Evolutionary conservation across 2,113 vertebrate species (phyloP).

Genomic region (Myodes glareolus): DNA sequence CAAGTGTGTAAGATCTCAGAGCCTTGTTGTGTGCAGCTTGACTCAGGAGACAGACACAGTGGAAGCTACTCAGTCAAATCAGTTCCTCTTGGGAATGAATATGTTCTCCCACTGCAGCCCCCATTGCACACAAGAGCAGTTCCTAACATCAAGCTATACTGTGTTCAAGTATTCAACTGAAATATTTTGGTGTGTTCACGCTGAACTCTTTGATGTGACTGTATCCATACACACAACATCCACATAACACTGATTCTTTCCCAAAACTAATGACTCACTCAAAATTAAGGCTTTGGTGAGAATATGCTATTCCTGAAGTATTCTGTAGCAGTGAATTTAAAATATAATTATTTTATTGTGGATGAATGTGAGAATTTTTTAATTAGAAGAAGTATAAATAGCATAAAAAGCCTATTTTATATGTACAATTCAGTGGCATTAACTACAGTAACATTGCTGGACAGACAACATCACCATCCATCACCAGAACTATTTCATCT

Average conservation of each 20-base stretch:
- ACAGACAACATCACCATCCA: neutral
- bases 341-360: slow-evolving; percentile 12
- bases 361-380: neutral
- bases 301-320: neutral
- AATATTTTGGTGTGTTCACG: neutral
- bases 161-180: neutral
- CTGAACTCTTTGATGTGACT: neutral
- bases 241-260: neutral
- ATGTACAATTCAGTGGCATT: neutral
- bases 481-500: neutral
- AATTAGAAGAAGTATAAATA: neutral
- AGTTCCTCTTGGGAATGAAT: neutral
- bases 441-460: neutral
- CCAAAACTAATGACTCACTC: neutral
- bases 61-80: neutral
- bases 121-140: neutral
- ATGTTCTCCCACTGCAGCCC: neutral
- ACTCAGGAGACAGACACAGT: slow-evolving; percentile 49
- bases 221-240: neutral
- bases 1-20: slow-evolving; percentile 18
- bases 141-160: neutral
- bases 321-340: neutral
- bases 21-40: neutral
- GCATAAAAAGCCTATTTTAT: neutral
- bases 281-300: neutral